Evolutionary conservation across 1,140 invertebrate species (phyloP).

Genomic region (Eubasilissa regina): DNA sequence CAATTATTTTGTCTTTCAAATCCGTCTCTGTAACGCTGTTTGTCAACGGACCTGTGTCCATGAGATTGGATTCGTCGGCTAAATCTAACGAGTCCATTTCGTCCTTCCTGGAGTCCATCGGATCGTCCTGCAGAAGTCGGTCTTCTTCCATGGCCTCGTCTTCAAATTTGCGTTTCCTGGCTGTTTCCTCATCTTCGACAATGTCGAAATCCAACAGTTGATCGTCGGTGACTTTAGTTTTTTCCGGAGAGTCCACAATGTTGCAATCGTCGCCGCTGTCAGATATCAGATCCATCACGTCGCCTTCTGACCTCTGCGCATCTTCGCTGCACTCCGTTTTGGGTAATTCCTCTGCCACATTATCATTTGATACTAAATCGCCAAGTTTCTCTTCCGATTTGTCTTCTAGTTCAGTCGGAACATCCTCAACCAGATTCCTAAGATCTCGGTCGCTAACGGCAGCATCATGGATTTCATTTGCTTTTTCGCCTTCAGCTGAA

Average conservation of each 20-base stretch:
- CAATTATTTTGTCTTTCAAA: not conserved
- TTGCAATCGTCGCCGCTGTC: slow-evolving; percentile 57
- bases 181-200: slow-evolving; percentile 19
- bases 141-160: not conserved
- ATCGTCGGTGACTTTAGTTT: slow-evolving; percentile 45
- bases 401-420: too few relatives aligned
- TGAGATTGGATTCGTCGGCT: not conserved
- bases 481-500: not conserved
- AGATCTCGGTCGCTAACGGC: not conserved
- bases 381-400: too few relatives aligned
- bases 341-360: slow-evolving; percentile 11
- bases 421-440: too few relatives aligned
- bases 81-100: not conserved
- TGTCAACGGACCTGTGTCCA: not conserved
- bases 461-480: not conserved
- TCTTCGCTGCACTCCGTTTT: not conserved
- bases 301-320: slow-evolving; percentile 13
- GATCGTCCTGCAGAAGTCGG: not conserved
- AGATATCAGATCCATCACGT: slow-evolving; percentile 52
- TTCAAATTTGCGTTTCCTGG: not conserved
- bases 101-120: not conserved
- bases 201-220: slow-evolving; percentile 42
- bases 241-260: slow-evolving; percentile 53
- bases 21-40: not conserved
- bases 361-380: not conserved